Evolutionary conservation across 2,888 invertebrate genomes (phyloP).

Genomic region (Melinaea menophilus): DNA sequence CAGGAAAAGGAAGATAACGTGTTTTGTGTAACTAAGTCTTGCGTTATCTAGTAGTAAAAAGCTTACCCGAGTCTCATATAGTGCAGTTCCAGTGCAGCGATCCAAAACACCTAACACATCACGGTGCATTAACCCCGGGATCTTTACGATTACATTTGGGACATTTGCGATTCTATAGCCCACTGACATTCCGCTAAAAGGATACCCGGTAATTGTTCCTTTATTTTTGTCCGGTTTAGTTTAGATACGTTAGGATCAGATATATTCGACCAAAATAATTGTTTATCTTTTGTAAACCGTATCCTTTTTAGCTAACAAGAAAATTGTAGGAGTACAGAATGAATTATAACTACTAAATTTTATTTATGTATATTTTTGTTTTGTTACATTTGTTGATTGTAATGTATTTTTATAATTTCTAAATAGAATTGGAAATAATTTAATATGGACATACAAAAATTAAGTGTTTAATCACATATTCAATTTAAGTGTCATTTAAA

Average conservation of each 20-base stretch:
- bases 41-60: neutral
- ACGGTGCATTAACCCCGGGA: conserved; percentile 41
- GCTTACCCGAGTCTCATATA: conserved; percentile 15
- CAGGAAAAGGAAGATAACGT: too few relatives aligned
- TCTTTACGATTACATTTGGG: conserved; percentile 42
- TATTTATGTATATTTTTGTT: too few relatives aligned
- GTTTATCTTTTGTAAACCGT: too few relatives aligned
- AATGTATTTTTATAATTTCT: too few relatives aligned
- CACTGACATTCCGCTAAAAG: conserved; percentile 46
- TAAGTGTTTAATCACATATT: too few relatives aligned
- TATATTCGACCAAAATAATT: neutral
- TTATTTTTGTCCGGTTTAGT: conserved; percentile 34
- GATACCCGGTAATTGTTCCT: conserved; percentile 40
- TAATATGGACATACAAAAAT: too few relatives aligned
- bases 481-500: too few relatives aligned
- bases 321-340: too few relatives aligned
- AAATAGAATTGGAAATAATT: too few relatives aligned
- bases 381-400: too few relatives aligned
- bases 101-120: conserved; percentile 35
- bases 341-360: too few relatives aligned
- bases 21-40: neutral
- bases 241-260: conserved; percentile 7
- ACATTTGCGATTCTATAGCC: conserved; percentile 41
- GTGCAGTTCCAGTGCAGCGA: conserved; percentile 35
- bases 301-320: too few relatives aligned